phyloP scores from a whole-genome alignment of 2,888 invertebrate species.

The Gymnoscelis rufifasciata region DNA sequence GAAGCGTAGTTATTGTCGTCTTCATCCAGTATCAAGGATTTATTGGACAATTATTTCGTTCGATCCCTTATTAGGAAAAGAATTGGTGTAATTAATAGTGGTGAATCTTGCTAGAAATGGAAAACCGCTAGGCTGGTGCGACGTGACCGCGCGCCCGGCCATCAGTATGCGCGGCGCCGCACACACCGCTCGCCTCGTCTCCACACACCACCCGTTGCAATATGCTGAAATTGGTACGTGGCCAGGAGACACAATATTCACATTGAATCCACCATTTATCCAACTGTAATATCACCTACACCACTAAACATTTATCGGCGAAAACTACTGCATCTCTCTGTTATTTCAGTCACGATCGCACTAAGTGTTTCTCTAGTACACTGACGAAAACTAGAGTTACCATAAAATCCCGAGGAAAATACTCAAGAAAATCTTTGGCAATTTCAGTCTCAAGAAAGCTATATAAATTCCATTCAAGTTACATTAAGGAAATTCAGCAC shows the following conservation, averaged over 20 bases:
- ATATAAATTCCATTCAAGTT: conserved; percentile 27
- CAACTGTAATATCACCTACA: conserved; percentile 27
- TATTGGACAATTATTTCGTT: not conserved
- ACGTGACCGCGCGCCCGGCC: conserved; percentile 32
- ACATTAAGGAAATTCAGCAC: conserved; percentile 25
- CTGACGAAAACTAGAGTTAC: conserved; percentile 26
- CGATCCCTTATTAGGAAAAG: conserved; percentile 16
- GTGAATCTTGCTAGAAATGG: conserved; percentile 32
- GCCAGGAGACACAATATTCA: conserved; percentile 51
- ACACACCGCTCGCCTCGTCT: conserved; percentile 45
- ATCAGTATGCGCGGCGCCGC: conserved; percentile 60
- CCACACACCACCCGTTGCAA: conserved; percentile 58
- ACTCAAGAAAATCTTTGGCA: conserved; percentile 19
- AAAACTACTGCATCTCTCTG: conserved; percentile 20
- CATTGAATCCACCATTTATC: conserved; percentile 33
- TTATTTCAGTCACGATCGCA: conserved; percentile 27
- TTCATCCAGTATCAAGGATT: not conserved
- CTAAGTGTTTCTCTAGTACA: conserved; percentile 26
- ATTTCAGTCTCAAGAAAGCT: conserved; percentile 11
- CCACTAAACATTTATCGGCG: conserved; percentile 24
- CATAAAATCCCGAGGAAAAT: conserved; percentile 19
- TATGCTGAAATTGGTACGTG: conserved; percentile 72
- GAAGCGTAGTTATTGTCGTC: too few relatives aligned
- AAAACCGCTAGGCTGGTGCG: conserved; percentile 29
- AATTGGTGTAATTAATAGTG: conserved; percentile 27